Evolutionary conservation across 2,113 vertebrate species (phyloP), one percentile per base, ranked within the genome.

Genomic region (Oryzias javanicus): DNA sequence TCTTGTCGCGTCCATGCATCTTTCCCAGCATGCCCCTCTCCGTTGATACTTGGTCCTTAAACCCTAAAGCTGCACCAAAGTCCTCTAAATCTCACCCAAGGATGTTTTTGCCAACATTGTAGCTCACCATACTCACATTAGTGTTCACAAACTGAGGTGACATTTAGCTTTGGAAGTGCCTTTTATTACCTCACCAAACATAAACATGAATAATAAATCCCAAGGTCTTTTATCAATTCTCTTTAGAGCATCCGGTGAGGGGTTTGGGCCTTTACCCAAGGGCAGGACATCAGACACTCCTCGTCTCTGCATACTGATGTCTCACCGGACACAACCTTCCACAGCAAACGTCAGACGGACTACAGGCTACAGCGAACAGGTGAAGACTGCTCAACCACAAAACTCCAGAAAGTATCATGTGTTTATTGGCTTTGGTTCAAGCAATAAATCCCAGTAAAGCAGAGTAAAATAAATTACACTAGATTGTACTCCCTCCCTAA

Each of bases 301-400:
- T 61, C 41, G 66, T 60, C 59, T 52, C 49, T 22, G 78, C 67
- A 88, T 88, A 68, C 65, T 64, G 63, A 83, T 82, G 35, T 42
- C 14, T 42, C 47, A 50, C 17, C 69, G 45, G 42, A 53, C 58
- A 62, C 35, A 42, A 59, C 8, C 51, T 61, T 46, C 29, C 16
- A 67, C 29, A 64, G 56, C 74, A 58, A 64, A 54, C 60, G 59
- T 41, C 70, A 47, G 46, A 35, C 35, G 12, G 35, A 35, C 35
- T 35, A 8, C 8, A 35, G 35, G 35, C 35, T 35, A 0, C 35
- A 35, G 12, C 12, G 12, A 35, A 35, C 35, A 35, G 35, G 35
- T 13, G 10, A 35, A 35, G 35, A 35, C 35, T 10, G 29, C 29
- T 35, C 10, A 35, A 35, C 10, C 29, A 35, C 29, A 12, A 35